Percentiles rank a stretch among this genome's conserved stretches.
Conservation (phyloP, 2,888 invertebrate genomes). For the Parascotia fuliginaria region DNA sequence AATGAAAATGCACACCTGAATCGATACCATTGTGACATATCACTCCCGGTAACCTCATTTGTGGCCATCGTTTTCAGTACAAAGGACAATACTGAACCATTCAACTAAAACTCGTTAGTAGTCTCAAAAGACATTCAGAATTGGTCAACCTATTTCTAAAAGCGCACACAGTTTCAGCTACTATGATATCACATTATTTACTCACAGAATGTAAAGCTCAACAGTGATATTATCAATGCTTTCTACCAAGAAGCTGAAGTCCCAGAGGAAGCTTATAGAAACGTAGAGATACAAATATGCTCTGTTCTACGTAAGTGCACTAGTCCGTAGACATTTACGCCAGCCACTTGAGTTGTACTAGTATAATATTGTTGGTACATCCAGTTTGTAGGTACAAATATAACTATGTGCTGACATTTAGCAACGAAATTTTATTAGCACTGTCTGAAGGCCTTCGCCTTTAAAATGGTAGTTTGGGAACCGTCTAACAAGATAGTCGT, state of each 20-base stretch:
- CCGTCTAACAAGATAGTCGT: neutral
- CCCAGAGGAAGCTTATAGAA: neutral
- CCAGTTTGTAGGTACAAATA: conserved; percentile 4
- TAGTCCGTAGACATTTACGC: neutral
- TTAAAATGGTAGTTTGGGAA: conserved; percentile 25
- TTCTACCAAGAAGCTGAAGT: neutral
- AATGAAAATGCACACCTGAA: neutral
- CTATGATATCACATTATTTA: too few species aligned
- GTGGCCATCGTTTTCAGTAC: neutral
- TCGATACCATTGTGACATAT: neutral
- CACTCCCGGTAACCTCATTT: neutral
- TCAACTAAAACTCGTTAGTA: neutral
- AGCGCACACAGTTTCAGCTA: neutral
- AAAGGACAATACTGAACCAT: neutral
- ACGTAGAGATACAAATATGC: neutral
- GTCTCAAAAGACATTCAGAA: neutral
- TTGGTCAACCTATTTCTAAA: neutral
- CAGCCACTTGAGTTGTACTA: neutral
- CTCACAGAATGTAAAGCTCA: too few species aligned
- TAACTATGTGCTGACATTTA: conserved; percentile 37
- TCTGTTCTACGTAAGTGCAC: neutral
- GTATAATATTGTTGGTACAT: neutral
- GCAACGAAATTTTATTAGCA: conserved; percentile 34
- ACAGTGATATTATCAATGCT: too few species aligned
- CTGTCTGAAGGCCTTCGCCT: conserved; percentile 34